These are phyloP conservation scores for Sialia sialis DNA, from an alignment of 2,113 vertebrate species.

Conservation along the genomic window DNA sequence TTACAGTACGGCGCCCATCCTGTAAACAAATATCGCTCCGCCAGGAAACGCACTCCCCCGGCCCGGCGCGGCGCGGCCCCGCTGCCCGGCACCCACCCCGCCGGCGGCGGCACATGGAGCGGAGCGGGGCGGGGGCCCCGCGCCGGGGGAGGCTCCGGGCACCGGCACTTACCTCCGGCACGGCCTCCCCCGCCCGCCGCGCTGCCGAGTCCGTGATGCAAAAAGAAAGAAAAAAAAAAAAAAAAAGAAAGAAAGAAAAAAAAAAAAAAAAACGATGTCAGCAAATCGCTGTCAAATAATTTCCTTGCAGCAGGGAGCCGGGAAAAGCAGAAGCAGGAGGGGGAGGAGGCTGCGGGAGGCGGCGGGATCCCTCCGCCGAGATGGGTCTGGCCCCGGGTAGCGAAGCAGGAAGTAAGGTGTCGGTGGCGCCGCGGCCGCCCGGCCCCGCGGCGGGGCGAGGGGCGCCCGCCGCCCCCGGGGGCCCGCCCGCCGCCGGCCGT, in stretches of 20 bases:
- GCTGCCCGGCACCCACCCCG: too few relatives aligned
- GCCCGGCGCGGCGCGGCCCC: too few relatives aligned
- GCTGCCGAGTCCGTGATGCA: background rate
- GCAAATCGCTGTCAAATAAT: constrained; percentile 78
- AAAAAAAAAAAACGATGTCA: constrained; percentile 62
- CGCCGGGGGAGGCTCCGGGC: too few relatives aligned
- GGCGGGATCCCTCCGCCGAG: constrained; percentile 72
- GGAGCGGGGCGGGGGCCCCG: too few relatives aligned
- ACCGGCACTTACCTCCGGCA: too few relatives aligned
- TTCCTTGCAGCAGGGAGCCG: constrained; percentile 59
- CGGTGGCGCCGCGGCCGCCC: background rate
- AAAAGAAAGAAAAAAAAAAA: background rate
- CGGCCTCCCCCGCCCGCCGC: too few relatives aligned
- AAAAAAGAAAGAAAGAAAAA: background rate
- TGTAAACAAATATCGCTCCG: background rate
- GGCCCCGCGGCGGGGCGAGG: too few relatives aligned
- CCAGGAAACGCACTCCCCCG: background rate
- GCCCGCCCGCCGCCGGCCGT: too few relatives aligned
- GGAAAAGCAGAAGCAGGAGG: constrained; percentile 24
- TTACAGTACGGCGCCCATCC: background rate
- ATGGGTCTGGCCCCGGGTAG: constrained; percentile 61
- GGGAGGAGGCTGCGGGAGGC: constrained; percentile 36
- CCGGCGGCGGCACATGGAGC: too few relatives aligned
- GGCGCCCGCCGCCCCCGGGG: too few relatives aligned
- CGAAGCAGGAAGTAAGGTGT: constrained; percentile 78